Conservation (phyloP, 2,113 vertebrate genomes). For the Menura novaehollandiae region DNA sequence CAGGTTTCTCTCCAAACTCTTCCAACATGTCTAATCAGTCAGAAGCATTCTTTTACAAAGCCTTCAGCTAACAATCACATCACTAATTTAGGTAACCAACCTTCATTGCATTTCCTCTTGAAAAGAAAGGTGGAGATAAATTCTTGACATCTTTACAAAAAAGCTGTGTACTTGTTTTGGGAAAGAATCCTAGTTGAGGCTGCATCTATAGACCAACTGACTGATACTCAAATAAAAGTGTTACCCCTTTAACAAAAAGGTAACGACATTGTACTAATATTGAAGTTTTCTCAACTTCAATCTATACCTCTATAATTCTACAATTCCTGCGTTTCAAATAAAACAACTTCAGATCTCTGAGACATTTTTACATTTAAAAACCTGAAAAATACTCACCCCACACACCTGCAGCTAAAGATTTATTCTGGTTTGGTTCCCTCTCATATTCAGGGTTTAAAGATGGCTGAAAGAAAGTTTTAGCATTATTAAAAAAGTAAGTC, state of each 20-base stretch:
- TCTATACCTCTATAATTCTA: background rate
- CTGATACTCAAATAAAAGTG: background rate
- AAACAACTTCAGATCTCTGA: background rate
- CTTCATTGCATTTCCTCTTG: background rate
- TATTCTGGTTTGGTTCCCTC: constrained; percentile 75
- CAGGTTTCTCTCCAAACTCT: background rate
- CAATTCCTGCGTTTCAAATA: background rate
- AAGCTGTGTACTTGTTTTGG: background rate
- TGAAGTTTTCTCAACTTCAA: background rate
- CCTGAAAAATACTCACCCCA: constrained; percentile 76
- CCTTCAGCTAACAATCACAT: background rate
- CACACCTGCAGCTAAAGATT: constrained; percentile 75
- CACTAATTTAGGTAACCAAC: background rate
- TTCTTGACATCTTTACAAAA: background rate
- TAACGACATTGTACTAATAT: background rate
- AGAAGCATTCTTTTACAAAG: background rate
- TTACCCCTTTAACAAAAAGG: background rate
- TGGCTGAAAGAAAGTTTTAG: constrained; percentile 67
- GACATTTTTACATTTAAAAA: background rate
- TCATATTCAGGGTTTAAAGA: constrained; percentile 80
- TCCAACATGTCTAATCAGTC: background rate
- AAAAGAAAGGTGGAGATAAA: background rate
- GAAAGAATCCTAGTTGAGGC: background rate
- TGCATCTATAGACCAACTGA: background rate
- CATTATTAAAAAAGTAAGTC: background rate